Conservation (phyloP, 1,140 invertebrate species). For the Berghia stephanieae region DNA sequence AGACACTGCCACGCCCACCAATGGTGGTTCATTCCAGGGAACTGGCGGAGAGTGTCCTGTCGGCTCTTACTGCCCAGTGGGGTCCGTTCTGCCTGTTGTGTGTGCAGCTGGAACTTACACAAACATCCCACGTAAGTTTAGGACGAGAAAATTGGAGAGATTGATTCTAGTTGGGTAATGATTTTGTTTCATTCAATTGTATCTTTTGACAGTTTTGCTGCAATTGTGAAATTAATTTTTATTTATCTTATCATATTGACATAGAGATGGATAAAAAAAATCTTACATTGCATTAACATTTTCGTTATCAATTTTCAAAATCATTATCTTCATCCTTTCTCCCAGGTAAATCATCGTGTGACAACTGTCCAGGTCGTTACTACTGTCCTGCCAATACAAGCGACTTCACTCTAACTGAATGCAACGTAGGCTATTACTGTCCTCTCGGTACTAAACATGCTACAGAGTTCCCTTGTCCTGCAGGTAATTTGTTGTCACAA, state of each 20-base stretch:
- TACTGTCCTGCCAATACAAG: slow-evolving; percentile 53
- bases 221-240: no score
- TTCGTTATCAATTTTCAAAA: no score
- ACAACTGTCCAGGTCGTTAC: slow-evolving; percentile 54
- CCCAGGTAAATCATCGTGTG: slow-evolving; percentile 50
- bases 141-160: no score
- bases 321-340: not conserved
- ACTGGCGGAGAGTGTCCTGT: slow-evolving; percentile 55
- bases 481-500: no score
- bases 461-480: slow-evolving; percentile 51
- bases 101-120: slow-evolving; percentile 57
- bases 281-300: no score
- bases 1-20: slow-evolving; percentile 57
- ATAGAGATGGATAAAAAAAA: no score
- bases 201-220: no score
- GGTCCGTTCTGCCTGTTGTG: slow-evolving; percentile 44
- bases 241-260: no score
- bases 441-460: slow-evolving; percentile 50
- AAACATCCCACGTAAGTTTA: slow-evolving; percentile 43
- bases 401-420: slow-evolving; percentile 42
- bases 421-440: slow-evolving; percentile 56
- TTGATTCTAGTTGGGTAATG: no score
- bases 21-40: slow-evolving; percentile 45
- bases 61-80: slow-evolving; percentile 58
- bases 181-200: no score